These are phyloP conservation scores for Branchinecta sandiegonensis DNA, from an alignment of 2,888 invertebrate species.

Conservation along the genomic window DNA sequence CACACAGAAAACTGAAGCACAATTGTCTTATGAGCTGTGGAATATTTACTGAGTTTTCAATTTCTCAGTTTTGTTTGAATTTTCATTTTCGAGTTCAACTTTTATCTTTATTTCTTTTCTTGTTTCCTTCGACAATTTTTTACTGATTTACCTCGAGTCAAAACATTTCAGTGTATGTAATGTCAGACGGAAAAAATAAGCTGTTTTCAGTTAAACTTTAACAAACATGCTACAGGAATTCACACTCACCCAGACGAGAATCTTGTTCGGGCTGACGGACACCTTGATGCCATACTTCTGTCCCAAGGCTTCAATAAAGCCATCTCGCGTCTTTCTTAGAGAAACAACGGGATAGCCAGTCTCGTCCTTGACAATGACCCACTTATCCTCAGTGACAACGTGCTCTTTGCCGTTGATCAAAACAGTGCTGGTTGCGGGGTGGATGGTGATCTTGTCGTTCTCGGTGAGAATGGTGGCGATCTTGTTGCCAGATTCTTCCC, in stretches of 20 bases:
- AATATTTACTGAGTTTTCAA: too few relatives aligned
- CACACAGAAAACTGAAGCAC: too few relatives aligned
- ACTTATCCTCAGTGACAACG: slow-evolving; percentile 13
- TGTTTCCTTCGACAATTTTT: too few relatives aligned
- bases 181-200: too few relatives aligned
- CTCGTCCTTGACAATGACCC: slow-evolving; percentile 20
- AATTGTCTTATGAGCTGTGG: too few relatives aligned
- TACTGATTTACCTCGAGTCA: too few relatives aligned
- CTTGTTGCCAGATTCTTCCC: slow-evolving; percentile 27
- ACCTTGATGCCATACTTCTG: slow-evolving; percentile 20
- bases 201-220: too few relatives aligned
- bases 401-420: slow-evolving; percentile 21
- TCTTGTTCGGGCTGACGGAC: slow-evolving; percentile 17
- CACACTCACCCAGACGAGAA: slow-evolving; percentile 18
- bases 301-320: slow-evolving; percentile 20
- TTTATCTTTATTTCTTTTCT: too few relatives aligned
- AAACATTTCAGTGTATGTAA: too few relatives aligned
- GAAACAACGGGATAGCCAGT: slow-evolving; percentile 12
- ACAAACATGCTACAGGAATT: too few relatives aligned
- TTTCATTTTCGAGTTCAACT: too few relatives aligned
- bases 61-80: too few relatives aligned
- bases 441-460: slow-evolving; percentile 22
- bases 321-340: slow-evolving; percentile 20
- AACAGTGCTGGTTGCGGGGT: slow-evolving; percentile 17
- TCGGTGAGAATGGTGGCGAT: slow-evolving; percentile 22